Percentiles rank a stretch among this genome's conserved stretches.
These are phyloP conservation scores for Phymorhynchus buccinoides DNA, from an alignment of 1,140 invertebrate species.

Conservation along the genomic window DNA sequence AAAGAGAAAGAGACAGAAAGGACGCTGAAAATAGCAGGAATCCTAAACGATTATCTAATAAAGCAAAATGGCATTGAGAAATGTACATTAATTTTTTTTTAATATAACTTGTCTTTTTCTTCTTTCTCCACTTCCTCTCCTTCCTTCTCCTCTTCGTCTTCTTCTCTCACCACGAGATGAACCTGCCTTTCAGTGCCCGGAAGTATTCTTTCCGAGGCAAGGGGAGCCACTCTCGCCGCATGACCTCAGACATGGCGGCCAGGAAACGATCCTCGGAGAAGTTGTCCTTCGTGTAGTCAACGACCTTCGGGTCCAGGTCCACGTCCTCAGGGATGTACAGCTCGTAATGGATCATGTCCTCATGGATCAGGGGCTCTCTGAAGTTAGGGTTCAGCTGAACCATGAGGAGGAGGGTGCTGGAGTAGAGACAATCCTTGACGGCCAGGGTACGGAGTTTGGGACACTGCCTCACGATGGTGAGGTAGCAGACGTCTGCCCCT, in stretches of 20 bases:
- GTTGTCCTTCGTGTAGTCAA: neutral
- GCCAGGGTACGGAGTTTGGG: constrained; percentile 15
- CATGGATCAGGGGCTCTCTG: neutral
- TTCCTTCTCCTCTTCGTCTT: too few relatives aligned
- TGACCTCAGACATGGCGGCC: neutral
- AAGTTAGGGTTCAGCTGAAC: constrained; percentile 18
- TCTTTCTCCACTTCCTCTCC: too few relatives aligned
- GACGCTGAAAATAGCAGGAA: too few relatives aligned
- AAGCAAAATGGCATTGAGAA: neutral
- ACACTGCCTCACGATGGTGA: neutral
- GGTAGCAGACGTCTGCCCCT: neutral
- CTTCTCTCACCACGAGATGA: neutral
- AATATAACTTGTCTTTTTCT: too few relatives aligned
- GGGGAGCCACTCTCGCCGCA: neutral
- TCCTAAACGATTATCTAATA: neutral
- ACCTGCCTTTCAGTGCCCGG: neutral
- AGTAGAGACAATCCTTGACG: constrained; percentile 2
- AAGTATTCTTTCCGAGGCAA: constrained; percentile 16
- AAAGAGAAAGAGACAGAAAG: too few relatives aligned
- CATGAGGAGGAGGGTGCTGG: constrained; percentile 28
- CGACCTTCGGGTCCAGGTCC: neutral
- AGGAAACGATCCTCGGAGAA: neutral
- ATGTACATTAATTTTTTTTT: neutral
- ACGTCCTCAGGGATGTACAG: neutral
- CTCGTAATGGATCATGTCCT: constrained; percentile 13